Percentiles rank a stretch among this genome's conserved stretches.
phyloP scores from a whole-genome alignment of 2,888 invertebrate species.

The Xestia rhomboidea region DNA sequence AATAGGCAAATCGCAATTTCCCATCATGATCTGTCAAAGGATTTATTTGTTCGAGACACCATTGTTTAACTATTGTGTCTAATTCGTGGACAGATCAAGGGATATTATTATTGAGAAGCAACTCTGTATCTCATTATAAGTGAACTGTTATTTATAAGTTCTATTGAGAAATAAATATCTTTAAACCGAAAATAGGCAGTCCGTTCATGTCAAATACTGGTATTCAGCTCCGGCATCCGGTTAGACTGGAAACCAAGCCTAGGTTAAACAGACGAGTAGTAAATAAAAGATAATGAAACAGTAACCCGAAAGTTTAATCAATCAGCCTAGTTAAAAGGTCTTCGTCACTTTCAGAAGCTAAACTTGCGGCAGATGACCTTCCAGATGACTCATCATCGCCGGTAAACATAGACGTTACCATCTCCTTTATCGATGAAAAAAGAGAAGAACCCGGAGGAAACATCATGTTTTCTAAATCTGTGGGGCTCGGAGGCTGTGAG shows the following conservation, averaged over 20 bases:
- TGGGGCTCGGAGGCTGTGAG: constrained; percentile 51
- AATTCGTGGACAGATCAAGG: no score
- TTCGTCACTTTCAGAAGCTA: constrained; percentile 51
- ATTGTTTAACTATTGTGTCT: no score
- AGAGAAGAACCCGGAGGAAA: constrained; percentile 55
- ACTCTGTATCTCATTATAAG: no score
- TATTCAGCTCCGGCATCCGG: not conserved
- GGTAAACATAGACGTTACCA: constrained; percentile 73
- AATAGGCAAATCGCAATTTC: no score
- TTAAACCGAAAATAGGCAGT: no score
- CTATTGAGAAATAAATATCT: no score
- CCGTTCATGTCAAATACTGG: not conserved
- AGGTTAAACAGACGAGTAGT: not conserved
- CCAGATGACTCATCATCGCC: constrained; percentile 38
- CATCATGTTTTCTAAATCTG: constrained; percentile 37
- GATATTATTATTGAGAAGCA: no score
- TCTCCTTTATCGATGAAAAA: constrained; percentile 72
- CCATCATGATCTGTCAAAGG: no score
- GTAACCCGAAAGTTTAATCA: constrained; percentile 22
- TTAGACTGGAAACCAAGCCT: not conserved
- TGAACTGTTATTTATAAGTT: no score
- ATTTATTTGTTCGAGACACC: no score
- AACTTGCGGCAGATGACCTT: constrained; percentile 5
- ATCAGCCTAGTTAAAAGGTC: constrained; percentile 40
- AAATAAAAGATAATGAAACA: not conserved